Conservation (phyloP, 1,140 invertebrate species). For the Ceratoteleas bidentatus region DNA sequence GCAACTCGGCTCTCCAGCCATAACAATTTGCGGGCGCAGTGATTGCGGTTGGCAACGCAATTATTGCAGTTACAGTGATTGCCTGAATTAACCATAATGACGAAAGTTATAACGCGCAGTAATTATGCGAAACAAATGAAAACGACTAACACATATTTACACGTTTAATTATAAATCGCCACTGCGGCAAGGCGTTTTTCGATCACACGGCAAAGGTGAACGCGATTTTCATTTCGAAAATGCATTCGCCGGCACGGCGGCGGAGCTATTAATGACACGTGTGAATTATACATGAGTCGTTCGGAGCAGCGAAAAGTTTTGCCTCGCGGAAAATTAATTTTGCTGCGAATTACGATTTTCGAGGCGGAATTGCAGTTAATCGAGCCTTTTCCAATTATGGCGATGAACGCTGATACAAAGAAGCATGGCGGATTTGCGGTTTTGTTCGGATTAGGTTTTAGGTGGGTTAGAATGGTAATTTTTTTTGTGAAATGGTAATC, state of each 20-base stretch:
- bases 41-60: constrained; percentile 25
- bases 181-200: not conserved
- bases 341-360: not conserved
- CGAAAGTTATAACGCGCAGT: constrained; percentile 10
- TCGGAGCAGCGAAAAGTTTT: constrained; percentile 1
- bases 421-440: no score
- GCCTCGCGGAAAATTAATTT: constrained; percentile 13
- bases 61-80: constrained; percentile 29
- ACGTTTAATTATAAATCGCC: not conserved
- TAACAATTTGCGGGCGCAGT: constrained; percentile 30
- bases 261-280: constrained; percentile 12
- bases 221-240: constrained; percentile 14
- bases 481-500: no score
- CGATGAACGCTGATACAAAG: no score
- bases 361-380: no score
- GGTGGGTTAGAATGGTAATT: no score
- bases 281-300: constrained; percentile 24
- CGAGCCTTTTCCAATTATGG: no score
- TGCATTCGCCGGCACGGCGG: constrained; percentile 3
- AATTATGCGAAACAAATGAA: constrained; percentile 9
- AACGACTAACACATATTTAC: not conserved
- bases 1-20: constrained; percentile 2
- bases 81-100: constrained; percentile 25
- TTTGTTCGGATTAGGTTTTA: no score
- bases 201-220: not conserved